Evolutionary conservation across 37 sponge, comb jelly and placozoan genomes (phyloP).

Genomic region (Theonella swinhoei): DNA sequence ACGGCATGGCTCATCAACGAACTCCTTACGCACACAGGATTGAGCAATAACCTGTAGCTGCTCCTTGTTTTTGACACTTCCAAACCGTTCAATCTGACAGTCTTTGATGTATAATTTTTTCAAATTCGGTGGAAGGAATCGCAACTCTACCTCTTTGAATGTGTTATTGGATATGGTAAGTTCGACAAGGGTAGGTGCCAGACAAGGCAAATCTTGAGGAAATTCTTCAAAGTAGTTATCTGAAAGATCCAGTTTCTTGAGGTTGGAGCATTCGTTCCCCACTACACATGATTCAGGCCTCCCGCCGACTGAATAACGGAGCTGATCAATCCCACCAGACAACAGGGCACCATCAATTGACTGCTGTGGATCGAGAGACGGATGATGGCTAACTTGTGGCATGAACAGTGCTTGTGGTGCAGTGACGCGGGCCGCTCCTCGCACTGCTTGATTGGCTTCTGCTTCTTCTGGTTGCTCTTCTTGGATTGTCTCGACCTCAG

Average conservation of each 20-base stretch:
- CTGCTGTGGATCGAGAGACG: neutral
- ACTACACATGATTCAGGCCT: too few species aligned
- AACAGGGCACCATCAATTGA: neutral
- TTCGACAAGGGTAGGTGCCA: conserved; percentile 52
- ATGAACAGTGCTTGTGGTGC: neutral
- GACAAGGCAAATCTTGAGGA: conserved; percentile 41
- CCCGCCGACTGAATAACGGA: too few species aligned
- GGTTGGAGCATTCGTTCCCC: conserved; percentile 15
- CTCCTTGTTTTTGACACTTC: neutral
- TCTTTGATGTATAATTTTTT: conserved; percentile 22
- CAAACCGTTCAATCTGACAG: conserved; percentile 26
- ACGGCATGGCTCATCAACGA: neutral
- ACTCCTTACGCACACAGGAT: neutral
- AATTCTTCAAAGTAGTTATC: conserved; percentile 35
- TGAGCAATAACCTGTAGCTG: neutral
- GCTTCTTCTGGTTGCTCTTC: neutral
- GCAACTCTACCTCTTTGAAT: conserved; percentile 11
- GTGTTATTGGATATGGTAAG: conserved; percentile 40
- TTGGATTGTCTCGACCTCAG: neutral
- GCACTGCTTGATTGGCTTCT: neutral
- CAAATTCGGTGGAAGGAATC: conserved; percentile 26
- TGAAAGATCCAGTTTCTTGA: conserved; percentile 41
- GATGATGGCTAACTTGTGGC: neutral
- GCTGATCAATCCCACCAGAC: too few species aligned
- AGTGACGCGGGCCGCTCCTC: neutral